phyloP scores from a whole-genome alignment of 2,888 invertebrate genomes.

The Mantis religiosa region DNA sequence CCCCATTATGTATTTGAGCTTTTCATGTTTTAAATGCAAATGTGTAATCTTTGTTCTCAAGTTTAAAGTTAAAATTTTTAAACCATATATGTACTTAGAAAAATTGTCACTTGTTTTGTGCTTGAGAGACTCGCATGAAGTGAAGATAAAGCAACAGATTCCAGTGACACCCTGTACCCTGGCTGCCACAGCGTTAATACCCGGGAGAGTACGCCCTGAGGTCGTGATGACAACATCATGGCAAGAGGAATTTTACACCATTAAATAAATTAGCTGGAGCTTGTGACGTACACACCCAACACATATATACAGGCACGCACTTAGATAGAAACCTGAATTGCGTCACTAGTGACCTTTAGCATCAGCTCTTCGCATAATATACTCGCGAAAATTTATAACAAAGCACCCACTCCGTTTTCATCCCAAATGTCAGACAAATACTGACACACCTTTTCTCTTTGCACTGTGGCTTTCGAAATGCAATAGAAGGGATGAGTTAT shows the following conservation, averaged over 20 bases:
- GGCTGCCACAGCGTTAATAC: not conserved
- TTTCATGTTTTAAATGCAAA: too few relatives aligned
- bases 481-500: not conserved
- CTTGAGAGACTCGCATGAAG: too few relatives aligned
- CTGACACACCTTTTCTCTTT: not conserved
- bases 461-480: not conserved
- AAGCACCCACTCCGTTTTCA: not conserved
- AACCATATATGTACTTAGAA: too few relatives aligned
- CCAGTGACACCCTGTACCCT: not conserved
- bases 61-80: too few relatives aligned
- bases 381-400: not conserved
- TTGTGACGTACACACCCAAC: not conserved
- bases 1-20: too few relatives aligned
- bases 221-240: not conserved
- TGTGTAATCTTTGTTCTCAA: too few relatives aligned
- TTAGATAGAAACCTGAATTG: not conserved
- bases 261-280: not conserved
- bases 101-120: too few relatives aligned
- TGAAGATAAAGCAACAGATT: too few relatives aligned
- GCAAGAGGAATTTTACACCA: not conserved
- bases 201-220: not conserved
- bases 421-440: not conserved
- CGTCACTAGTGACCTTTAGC: not conserved
- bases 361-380: not conserved
- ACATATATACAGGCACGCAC: not conserved